These are phyloP conservation scores for Origma solitaria DNA, from an alignment of 2,113 vertebrate species.

Conservation along the genomic window DNA sequence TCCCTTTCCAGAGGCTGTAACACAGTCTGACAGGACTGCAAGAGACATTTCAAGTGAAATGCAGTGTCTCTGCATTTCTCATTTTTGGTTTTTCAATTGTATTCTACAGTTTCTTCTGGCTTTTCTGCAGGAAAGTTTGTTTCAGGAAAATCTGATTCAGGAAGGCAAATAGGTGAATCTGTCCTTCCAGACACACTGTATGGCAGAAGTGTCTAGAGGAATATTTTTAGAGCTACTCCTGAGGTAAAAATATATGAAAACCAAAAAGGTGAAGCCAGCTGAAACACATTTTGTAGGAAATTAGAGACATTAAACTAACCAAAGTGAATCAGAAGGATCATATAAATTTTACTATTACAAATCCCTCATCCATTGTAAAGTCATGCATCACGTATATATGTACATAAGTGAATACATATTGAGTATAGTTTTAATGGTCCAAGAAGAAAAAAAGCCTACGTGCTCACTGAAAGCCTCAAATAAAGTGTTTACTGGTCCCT, in stretches of 20 bases:
- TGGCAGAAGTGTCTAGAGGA: not conserved
- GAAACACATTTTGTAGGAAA: not conserved
- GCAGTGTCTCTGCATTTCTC: slow-evolving; percentile 38
- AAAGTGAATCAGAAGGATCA: not conserved
- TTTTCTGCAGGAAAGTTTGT: slow-evolving; percentile 58
- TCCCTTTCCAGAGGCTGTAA: slow-evolving; percentile 10
- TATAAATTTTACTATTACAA: not conserved
- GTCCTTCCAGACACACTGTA: slow-evolving; percentile 19
- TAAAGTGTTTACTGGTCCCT: not conserved
- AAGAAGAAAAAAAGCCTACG: not conserved
- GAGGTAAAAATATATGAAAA: not conserved
- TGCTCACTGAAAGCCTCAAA: not conserved
- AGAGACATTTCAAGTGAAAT: not conserved
- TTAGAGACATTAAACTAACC: not conserved
- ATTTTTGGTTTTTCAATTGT: slow-evolving; percentile 33
- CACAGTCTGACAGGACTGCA: not conserved
- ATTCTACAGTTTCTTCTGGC: slow-evolving; percentile 46
- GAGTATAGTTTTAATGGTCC: not conserved
- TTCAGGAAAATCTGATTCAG: slow-evolving; percentile 45
- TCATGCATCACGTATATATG: not conserved
- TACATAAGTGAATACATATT: not conserved
- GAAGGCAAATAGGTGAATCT: slow-evolving; percentile 1
- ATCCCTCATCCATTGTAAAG: not conserved
- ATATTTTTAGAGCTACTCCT: slow-evolving; percentile 24
- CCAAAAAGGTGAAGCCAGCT: not conserved